These are phyloP conservation scores for Hetaerina titia DNA, from an alignment of 2,888 invertebrate species.

Conservation along the genomic window DNA sequence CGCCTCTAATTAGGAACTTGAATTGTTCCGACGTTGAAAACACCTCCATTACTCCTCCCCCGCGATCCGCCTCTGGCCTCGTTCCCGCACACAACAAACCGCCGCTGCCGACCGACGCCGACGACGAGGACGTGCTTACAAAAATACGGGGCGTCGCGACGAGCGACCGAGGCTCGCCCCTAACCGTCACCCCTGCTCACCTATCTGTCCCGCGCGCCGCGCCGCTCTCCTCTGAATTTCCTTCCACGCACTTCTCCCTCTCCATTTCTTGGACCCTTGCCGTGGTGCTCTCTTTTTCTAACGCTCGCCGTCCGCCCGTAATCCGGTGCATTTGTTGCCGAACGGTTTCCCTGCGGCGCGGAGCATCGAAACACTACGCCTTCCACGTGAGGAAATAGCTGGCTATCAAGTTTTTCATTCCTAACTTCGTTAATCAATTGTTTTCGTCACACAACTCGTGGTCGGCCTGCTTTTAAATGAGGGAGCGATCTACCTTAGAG, in stretches of 20 bases:
- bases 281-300: not conserved
- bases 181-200: not conserved
- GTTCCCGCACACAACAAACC: not conserved
- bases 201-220: not conserved
- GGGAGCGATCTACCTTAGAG: too few species aligned
- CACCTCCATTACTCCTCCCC: slow-evolving; percentile 42
- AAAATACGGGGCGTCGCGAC: not conserved
- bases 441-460: too few species aligned
- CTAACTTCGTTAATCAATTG: too few species aligned
- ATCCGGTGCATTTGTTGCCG: not conserved
- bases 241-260: not conserved
- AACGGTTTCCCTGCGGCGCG: too few species aligned
- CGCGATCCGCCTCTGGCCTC: slow-evolving; percentile 23
- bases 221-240: not conserved
- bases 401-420: too few species aligned
- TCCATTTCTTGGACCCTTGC: not conserved
- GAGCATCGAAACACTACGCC: too few species aligned
- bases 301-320: not conserved
- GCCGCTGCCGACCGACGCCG: not conserved
- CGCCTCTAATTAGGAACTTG: slow-evolving; percentile 66
- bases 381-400: too few species aligned
- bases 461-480: too few species aligned
- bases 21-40: slow-evolving; percentile 51
- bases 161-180: not conserved
- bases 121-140: not conserved